phyloP scores from a whole-genome alignment of 2,888 invertebrate genomes.

The Acanthosepion esculentum region DNA sequence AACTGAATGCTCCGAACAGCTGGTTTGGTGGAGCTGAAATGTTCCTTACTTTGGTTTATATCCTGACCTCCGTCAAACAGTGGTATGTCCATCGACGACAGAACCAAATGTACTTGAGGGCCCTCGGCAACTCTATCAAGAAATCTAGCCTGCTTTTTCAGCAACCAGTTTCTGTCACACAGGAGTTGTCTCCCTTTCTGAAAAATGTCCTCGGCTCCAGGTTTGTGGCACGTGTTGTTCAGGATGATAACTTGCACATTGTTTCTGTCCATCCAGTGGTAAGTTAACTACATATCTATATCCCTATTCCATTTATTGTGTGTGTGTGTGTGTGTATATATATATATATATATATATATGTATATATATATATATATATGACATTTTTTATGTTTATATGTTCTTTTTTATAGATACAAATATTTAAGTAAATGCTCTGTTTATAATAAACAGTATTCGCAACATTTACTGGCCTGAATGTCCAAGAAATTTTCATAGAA shows the following conservation, averaged over 20 bases:
- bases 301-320: neutral
- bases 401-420: too few relatives aligned
- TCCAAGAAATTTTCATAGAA: too few relatives aligned
- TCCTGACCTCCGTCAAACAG: neutral
- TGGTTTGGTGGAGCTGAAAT: neutral
- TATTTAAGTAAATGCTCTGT: too few relatives aligned
- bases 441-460: too few relatives aligned
- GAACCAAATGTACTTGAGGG: slow-evolving; percentile 43
- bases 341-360: too few relatives aligned
- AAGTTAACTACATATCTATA: neutral
- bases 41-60: slow-evolving; percentile 34
- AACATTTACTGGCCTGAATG: too few relatives aligned
- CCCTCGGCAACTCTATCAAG: neutral
- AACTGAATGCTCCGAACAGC: slow-evolving; percentile 33
- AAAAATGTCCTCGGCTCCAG: slow-evolving; percentile 18
- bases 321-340: too few relatives aligned
- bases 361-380: too few relatives aligned
- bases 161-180: neutral
- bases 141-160: slow-evolving; percentile 37
- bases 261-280: slow-evolving; percentile 41
- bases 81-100: slow-evolving; percentile 4
- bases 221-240: neutral
- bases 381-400: too few relatives aligned
- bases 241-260: neutral
- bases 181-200: slow-evolving; percentile 38